Base-by-base conservation (phyloP, 2,113 vertebrate genomes). In the Vidua chalybeata region DNA sequence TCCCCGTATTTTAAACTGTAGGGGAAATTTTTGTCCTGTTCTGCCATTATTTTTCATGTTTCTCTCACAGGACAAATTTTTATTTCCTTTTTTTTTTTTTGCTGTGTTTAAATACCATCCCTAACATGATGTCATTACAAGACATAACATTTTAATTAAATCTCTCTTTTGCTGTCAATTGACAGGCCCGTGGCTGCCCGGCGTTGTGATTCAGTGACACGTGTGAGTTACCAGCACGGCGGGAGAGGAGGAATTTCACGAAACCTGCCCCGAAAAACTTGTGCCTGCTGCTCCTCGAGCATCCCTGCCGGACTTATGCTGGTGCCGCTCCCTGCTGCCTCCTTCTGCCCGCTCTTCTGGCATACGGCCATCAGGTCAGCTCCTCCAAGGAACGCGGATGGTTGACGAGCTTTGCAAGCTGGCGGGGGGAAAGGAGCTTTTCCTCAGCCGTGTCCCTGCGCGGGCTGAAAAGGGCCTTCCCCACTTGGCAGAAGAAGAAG, bases 351-450 rank as follows among this genome's bases (percentile, higher is more conserved):
- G 52, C 28, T 24, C 31, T 14, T 26, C 82, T 27, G 74, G 41
- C 15, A 1, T 0, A 1, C 1, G 9, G 63, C 51, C 18, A 1
- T 1, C 24, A 15, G 46, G 28, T 5, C 51, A 71, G 0, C 49
- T 13, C 13, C 4, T 23, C 33, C 67, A 10, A 49, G 33, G n/a
- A 69, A 17, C 1, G 13, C 5, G 4, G 30, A 2, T 0, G 6
- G 37, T 0, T 15, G 67, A 35, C 37, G 43, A 48, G 54, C 35
- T 72, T 71, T 30, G n/a, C 46, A 35, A 37, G 30, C 19, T 23
- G 16, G 11, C 35, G 10, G 2, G 2, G 23, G 12, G 7, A 26
- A 56, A 6, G 0, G 10, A 18, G 35, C 21, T 80, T 66, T 90
- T 45, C 56, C 68, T 71, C 78, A 37, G 43, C 74, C 55, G 10